Base-by-base conservation (phyloP, 1,140 invertebrate species). In the Argopecten irradians region DNA sequence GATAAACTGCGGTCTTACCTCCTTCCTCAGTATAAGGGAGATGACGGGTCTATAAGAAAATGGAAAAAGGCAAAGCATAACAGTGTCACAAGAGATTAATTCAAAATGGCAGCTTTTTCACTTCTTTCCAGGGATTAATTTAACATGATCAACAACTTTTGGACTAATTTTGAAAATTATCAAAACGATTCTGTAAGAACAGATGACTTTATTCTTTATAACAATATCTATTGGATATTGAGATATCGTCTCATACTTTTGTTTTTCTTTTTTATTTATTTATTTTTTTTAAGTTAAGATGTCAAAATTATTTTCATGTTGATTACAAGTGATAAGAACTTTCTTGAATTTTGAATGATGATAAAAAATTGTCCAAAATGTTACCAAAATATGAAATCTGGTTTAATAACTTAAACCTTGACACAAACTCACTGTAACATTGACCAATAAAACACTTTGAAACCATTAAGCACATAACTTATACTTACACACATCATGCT, bases 61-160 rank as follows among this genome's bases (percentile, higher is more conserved):
- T 71, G 55, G 55, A 71, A 71, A 71, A 71, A 71, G 55, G 55
- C 55, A 71, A 71, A 28, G 55, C 55, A 71, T 71, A 71, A 71
- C 55, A 16, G 55, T 71, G 55, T n/a, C 22, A 71, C n/a, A 28
- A 71, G 55, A 28, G 55, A 71, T 28, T n/a, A 71, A 71, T 71
- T 71, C 55, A 71, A 22, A 71, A 71, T n/a, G 16, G 55, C 55
- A 71, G 55, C 55, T 71, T n/a, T 71, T 71, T 28, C 43, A 19
- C 22, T 71, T n/a, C n/a, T 71, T 28, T 28, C 28, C 55, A 71
- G 55, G 28, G 55, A n/a, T n/a, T n/a, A n/a, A n/a, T n/a, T n/a
- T n/a, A n/a, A n/a, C n/a, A n/a, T n/a, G 55, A 71, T 71, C n/a
- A 71, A 22, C 16, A 28, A 71, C 16, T 71, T 71, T 5, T n/a